Evolutionary conservation across 2,113 vertebrate genomes (phyloP).

Genomic region (Urocynchramus pylzowi): DNA sequence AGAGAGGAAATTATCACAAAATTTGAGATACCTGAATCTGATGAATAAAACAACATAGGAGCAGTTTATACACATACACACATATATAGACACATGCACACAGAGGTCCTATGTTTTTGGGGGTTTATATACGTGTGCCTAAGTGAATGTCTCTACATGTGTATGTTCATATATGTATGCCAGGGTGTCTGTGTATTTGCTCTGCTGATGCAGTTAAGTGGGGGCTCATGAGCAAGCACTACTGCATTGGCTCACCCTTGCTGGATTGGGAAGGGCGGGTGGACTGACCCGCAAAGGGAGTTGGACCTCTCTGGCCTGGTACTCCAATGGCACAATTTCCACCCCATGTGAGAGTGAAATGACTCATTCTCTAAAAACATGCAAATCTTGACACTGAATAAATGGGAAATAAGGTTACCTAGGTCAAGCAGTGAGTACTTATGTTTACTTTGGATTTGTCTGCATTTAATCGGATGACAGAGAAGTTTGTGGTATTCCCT

Average conservation of each 20-base stretch:
- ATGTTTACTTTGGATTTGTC: background rate
- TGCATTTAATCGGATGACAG: background rate
- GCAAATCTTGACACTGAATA: background rate
- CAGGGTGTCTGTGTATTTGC: background rate
- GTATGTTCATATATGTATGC: rapidly evolving
- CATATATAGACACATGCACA: background rate
- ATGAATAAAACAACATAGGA: background rate
- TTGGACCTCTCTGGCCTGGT: background rate
- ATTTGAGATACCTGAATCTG: background rate
- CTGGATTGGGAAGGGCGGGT: rapidly evolving
- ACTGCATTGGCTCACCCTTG: background rate
- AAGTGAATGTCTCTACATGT: background rate
- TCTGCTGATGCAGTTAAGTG: background rate
- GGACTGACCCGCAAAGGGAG: rapidly evolving
- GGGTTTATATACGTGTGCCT: background rate
- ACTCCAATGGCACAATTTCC: background rate
- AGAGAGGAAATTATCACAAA: background rate
- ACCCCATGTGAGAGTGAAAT: background rate
- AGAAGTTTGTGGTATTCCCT: background rate
- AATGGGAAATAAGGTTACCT: background rate
- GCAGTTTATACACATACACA: background rate
- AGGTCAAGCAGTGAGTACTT: background rate
- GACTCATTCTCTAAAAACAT: background rate
- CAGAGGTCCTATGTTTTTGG: background rate
- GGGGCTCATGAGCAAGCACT: background rate